A percentile compares a stretch with the other conserved stretches of the same genome.
phyloP scores from a whole-genome alignment of 1,140 invertebrate genomes.

The Aleiodes sp. region DNA sequence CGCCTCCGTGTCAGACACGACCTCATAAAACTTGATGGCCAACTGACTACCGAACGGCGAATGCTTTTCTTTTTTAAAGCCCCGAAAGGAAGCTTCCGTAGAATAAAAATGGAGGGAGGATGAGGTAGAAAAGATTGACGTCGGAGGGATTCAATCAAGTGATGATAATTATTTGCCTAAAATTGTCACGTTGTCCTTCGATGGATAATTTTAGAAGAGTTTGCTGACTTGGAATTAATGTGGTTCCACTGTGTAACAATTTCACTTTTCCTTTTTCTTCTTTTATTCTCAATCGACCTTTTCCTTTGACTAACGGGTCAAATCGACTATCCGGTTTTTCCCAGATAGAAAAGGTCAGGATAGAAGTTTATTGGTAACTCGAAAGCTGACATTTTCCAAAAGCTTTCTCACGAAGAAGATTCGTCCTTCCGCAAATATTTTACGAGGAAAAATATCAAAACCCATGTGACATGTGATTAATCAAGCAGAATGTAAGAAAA shows the following conservation, averaged over 20 bases:
- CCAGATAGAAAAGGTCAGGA: neutral
- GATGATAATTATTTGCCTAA: neutral
- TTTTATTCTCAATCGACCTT: neutral
- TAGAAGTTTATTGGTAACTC: too few relatives aligned
- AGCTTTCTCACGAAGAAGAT: neutral
- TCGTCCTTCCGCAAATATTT: too few relatives aligned
- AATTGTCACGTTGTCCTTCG: neutral
- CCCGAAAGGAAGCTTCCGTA: neutral
- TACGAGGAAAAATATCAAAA: too few relatives aligned
- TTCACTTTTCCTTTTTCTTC: neutral
- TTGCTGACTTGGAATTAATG: neutral
- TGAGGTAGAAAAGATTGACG: neutral
- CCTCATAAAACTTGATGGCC: constrained; percentile 28
- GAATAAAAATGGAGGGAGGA: neutral
- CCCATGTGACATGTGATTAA: too few relatives aligned
- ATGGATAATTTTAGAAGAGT: neutral
- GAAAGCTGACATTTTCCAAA: neutral
- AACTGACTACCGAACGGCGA: neutral
- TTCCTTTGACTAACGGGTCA: neutral
- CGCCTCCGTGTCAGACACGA: constrained; percentile 16
- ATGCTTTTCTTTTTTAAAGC: neutral
- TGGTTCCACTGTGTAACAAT: neutral
- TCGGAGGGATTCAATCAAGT: neutral
- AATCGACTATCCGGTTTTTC: neutral
- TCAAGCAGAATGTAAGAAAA: too few relatives aligned